A percentile compares a stretch with the other conserved stretches of the same genome.
Conservation (phyloP, 2,888 invertebrate species). For the Herminia tarsipennalis region DNA sequence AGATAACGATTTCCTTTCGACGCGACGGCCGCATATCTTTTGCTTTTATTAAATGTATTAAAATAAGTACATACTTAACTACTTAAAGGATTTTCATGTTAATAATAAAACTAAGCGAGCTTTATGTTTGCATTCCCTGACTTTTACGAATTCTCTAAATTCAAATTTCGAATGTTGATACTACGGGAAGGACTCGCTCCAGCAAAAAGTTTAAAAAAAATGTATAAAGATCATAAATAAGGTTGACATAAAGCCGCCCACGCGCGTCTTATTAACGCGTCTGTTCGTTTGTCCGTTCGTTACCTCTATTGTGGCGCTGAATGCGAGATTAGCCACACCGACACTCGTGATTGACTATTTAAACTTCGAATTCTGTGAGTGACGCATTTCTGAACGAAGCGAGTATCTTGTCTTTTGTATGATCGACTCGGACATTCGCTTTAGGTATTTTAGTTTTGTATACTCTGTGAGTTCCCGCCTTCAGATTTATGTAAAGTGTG, state of each 20-base stretch:
- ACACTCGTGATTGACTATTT: slow-evolving; percentile 84
- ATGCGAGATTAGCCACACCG: slow-evolving; percentile 82
- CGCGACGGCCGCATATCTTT: slow-evolving; percentile 67
- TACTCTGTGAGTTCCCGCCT: slow-evolving; percentile 39
- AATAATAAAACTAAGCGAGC: slow-evolving; percentile 57
- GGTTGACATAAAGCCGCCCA: slow-evolving; percentile 83
- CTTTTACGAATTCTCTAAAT: slow-evolving; percentile 16
- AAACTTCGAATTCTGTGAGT: slow-evolving; percentile 73
- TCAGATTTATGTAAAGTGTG: slow-evolving; percentile 43
- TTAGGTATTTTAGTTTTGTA: slow-evolving; percentile 44
- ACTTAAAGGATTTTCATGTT: slow-evolving; percentile 68
- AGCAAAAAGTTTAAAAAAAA: slow-evolving; percentile 65
- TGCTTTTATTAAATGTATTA: slow-evolving; percentile 73
- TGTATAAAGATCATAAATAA: slow-evolving; percentile 80
- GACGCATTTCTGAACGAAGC: slow-evolving; percentile 65
- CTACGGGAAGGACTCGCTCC: slow-evolving; percentile 51
- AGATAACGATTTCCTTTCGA: slow-evolving; percentile 82
- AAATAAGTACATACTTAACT: slow-evolving; percentile 62
- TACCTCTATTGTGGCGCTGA: slow-evolving; percentile 81
- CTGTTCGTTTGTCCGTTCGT: slow-evolving; percentile 83
- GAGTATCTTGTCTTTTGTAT: slow-evolving; percentile 47
- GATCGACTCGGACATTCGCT: slow-evolving; percentile 28
- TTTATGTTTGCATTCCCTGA: slow-evolving; percentile 19
- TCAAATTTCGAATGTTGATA: slow-evolving; percentile 24
- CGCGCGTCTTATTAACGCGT: slow-evolving; percentile 82